These are phyloP conservation scores for Camelus bactrianus DNA, from an alignment of 2,113 vertebrate genomes.

Conservation along the genomic window DNA sequence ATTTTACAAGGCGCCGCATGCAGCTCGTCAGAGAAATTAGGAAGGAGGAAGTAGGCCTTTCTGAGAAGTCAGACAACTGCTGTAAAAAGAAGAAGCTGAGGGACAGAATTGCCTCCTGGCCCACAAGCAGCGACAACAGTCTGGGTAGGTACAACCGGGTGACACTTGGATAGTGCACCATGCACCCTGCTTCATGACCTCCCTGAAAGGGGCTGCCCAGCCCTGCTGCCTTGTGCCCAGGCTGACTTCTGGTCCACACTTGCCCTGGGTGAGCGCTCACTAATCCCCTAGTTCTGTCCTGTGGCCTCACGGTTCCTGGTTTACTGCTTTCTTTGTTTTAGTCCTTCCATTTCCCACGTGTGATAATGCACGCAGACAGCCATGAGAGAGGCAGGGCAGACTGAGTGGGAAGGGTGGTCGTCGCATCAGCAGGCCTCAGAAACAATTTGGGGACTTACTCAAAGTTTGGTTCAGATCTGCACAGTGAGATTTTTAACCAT, in stretches of 20 bases:
- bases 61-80: slow-evolving; percentile 85
- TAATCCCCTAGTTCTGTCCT: neutral
- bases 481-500: neutral
- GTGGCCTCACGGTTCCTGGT: neutral
- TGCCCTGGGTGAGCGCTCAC: neutral
- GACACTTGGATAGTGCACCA: neutral
- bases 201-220: neutral
- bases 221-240: neutral
- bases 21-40: slow-evolving; percentile 91
- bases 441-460: neutral
- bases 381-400: neutral
- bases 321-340: neutral
- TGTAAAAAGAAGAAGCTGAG: slow-evolving; percentile 86
- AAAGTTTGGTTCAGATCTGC: neutral
- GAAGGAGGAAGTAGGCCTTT: slow-evolving; percentile 91
- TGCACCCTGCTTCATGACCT: neutral
- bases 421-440: neutral
- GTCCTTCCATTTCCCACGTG: neutral
- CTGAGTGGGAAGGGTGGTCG: neutral
- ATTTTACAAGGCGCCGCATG: slow-evolving; percentile 91
- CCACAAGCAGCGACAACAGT: slow-evolving; percentile 90
- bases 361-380: neutral
- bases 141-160: slow-evolving; percentile 87
- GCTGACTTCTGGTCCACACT: neutral
- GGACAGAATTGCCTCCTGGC: slow-evolving; percentile 88